Evolutionary conservation across 2,797 vertebrate genomes (phyloP), one percentile per base, ranked within the genome.

Genomic region (Macropodus opercularis): DNA sequence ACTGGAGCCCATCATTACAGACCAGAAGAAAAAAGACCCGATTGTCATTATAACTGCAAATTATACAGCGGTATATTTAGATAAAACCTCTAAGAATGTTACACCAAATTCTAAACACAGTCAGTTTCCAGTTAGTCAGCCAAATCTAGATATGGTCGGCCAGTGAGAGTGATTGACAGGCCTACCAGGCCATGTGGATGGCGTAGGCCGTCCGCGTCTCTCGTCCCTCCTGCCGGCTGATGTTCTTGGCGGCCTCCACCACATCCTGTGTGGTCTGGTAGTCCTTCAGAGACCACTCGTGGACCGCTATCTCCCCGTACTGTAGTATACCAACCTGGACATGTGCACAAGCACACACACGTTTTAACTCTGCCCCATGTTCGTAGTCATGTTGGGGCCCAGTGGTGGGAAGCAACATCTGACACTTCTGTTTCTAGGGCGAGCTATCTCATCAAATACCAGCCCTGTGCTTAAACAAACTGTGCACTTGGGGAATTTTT

Each of bases 121-220:
- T n/a, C 48, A 62, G 60, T 75, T 84, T 81, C 72, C 75, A 72
- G 14, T 39, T 5, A 18, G n/a, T 15, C 17, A 13, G 69, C 46
- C 70, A 77, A 63, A 62, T 63, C 36, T 50, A 32, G 36, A 11
- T 10, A 39, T 49, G 49, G 64, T 55, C 40, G 59, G 41, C 43
- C 58, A 34, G 32, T 36, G 11, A 7, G 39, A 70, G 19, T 12
- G 11, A 23, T 35, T 43, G 73, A 59, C 54, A 36, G 52, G 57
- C 90, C 26, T 93, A 98, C 97, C 97, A 97, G 6, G 95, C 96
- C 69, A 81, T 90, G 77, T 83, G 88, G 72, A 98, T 93, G 47
- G 96, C 96, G 11, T 93, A 83, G 0, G 96, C 96, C 0, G 96
- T 98, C 66, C 94, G 93, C 0, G 97, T 98, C 90, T 98, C 95